Evolutionary conservation across 1,140 invertebrate species (phyloP).

Genomic region (Parasteatoda tepidariorum): DNA sequence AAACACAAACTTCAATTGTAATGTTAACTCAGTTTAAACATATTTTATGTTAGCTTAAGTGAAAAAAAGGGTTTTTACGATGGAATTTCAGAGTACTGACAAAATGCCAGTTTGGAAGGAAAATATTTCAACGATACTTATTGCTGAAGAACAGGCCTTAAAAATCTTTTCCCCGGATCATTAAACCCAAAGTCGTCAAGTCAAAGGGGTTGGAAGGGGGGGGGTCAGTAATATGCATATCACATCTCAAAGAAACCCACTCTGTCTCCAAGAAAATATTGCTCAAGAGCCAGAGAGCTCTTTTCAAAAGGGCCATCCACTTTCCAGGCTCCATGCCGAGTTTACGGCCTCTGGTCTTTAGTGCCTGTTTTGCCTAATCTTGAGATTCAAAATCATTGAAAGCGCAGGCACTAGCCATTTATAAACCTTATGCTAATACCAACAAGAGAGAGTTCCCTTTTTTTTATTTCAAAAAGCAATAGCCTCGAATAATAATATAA

Average conservation of each 20-base stretch:
- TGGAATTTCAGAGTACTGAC: too few relatives aligned
- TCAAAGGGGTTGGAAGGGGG: too few relatives aligned
- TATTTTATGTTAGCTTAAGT: too few relatives aligned
- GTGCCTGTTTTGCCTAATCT: constrained; percentile 42
- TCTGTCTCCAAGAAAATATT: constrained; percentile 1
- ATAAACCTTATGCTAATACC: constrained; percentile 29
- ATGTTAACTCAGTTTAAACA: too few relatives aligned
- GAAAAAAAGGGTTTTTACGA: too few relatives aligned
- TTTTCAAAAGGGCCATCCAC: constrained; percentile 13
- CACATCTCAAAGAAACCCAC: neutral
- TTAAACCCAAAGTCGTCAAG: neutral
- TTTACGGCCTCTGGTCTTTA: constrained; percentile 41
- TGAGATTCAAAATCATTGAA: constrained; percentile 25
- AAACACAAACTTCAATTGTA: too few relatives aligned
- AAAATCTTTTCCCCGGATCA: neutral
- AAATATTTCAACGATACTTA: neutral
- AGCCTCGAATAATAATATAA: constrained; percentile 7
- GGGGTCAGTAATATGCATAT: too few relatives aligned
- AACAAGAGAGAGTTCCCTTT: neutral
- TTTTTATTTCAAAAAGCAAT: too few relatives aligned
- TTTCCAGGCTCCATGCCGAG: neutral
- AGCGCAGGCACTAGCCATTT: constrained; percentile 5
- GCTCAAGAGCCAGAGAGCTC: neutral
- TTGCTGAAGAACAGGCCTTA: neutral
- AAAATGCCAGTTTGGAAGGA: too few relatives aligned